phyloP scores from a whole-genome alignment of 53 echinoderm and acorn worm species.

The Stichopus horrens region DNA sequence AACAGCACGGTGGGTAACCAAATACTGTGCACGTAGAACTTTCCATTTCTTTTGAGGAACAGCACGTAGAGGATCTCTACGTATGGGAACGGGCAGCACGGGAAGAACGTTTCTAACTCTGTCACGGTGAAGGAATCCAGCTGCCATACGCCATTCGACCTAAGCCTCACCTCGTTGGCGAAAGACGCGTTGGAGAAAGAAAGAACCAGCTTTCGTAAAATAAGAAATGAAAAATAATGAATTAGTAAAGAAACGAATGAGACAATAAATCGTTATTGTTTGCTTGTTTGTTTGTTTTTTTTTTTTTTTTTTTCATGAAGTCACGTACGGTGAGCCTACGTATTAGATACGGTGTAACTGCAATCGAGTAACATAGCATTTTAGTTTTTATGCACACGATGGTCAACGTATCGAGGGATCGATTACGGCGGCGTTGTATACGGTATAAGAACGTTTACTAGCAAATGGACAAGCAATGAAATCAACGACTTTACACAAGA shows the following conservation, averaged over 20 bases:
- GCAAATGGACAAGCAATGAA: too few relatives aligned
- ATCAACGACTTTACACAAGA: too few relatives aligned
- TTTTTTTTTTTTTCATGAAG: too few relatives aligned
- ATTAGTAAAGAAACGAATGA: neutral
- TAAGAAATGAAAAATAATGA: neutral
- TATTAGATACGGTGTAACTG: too few relatives aligned
- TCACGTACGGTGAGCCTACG: too few relatives aligned
- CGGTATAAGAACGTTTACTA: too few relatives aligned
- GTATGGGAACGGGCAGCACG: constrained; percentile 52
- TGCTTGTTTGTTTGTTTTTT: too few relatives aligned
- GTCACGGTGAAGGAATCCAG: neutral
- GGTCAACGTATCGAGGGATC: too few relatives aligned
- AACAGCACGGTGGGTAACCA: constrained; percentile 53
- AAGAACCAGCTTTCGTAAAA: neutral
- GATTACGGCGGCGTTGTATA: too few relatives aligned
- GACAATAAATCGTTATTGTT: neutral
- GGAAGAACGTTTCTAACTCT: neutral
- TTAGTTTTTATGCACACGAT: too few relatives aligned
- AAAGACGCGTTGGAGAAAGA: constrained; percentile 7
- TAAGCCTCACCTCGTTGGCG: neutral
- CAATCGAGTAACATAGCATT: too few relatives aligned
- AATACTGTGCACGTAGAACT: constrained; percentile 59
- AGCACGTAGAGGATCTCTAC: constrained; percentile 39
- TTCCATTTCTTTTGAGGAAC: constrained; percentile 41
- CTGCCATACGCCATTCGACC: neutral